phyloP scores from a whole-genome alignment of 1,140 invertebrate species.

The Platorchestia sp. region DNA sequence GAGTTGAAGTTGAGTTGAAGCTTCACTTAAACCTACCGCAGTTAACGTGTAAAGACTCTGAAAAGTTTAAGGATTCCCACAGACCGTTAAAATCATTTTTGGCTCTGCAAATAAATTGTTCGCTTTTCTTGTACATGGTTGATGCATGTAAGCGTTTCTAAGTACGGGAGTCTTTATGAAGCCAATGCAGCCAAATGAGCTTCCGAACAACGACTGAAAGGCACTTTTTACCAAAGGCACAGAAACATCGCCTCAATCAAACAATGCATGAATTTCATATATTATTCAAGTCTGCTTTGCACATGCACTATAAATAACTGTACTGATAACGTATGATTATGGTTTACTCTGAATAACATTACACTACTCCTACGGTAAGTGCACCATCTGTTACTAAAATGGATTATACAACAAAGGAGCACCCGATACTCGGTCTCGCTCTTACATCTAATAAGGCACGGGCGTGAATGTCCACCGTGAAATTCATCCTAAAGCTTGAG shows the following conservation, averaged over 20 bases:
- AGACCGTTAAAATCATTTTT: neutral
- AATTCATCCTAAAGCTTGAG: neutral
- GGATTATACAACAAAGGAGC: neutral
- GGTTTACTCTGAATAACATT: neutral
- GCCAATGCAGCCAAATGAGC: neutral
- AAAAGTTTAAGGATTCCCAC: neutral
- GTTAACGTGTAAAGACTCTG: no score
- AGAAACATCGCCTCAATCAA: neutral
- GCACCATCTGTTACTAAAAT: neutral
- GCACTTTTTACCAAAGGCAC: neutral
- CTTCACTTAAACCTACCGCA: no score
- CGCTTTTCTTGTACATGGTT: neutral
- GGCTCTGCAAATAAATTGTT: neutral
- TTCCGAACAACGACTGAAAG: neutral
- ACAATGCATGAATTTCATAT: neutral
- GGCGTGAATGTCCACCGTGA: slow-evolving; percentile 6
- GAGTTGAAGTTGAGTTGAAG: neutral
- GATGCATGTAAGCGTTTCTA: neutral
- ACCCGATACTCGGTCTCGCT: neutral
- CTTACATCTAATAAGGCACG: slow-evolving; percentile 29
- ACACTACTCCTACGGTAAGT: neutral
- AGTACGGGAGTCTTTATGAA: neutral
- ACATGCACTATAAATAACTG: neutral
- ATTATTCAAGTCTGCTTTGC: neutral
- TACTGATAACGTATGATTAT: neutral